Evolutionary conservation across 2,888 invertebrate species (phyloP).

Genomic region (Norana najaformis): DNA sequence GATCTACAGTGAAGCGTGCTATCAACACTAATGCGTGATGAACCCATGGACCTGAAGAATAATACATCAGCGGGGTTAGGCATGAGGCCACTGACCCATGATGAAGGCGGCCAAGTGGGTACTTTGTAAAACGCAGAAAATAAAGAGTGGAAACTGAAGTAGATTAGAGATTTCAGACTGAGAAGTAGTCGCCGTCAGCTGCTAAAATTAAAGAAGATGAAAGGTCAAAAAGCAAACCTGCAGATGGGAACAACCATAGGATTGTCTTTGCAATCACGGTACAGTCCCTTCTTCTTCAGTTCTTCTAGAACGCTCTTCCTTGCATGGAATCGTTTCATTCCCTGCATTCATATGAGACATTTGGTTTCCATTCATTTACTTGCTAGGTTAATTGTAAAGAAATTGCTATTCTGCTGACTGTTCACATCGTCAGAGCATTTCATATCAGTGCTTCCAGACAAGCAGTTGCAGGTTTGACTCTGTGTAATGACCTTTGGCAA

Average conservation of each 20-base stretch:
- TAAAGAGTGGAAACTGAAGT: neutral
- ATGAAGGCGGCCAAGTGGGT: too few relatives aligned
- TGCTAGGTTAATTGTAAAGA: neutral
- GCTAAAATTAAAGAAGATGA: neutral
- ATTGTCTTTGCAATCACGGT: constrained; percentile 81
- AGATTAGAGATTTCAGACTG: neutral
- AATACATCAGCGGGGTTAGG: too few relatives aligned
- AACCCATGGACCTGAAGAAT: too few relatives aligned
- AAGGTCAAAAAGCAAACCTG: constrained; percentile 57
- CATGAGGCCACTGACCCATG: too few relatives aligned
- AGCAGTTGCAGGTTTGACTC: too few relatives aligned
- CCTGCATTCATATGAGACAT: constrained; percentile 64
- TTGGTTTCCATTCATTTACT: neutral
- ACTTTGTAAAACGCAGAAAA: neutral
- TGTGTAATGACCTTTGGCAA: too few relatives aligned
- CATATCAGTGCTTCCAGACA: too few relatives aligned
- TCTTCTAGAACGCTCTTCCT: constrained; percentile 79
- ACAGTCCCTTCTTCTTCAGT: constrained; percentile 74
- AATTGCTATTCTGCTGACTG: too few relatives aligned
- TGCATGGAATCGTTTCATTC: constrained; percentile 88
- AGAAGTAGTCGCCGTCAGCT: neutral
- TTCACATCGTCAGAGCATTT: too few relatives aligned
- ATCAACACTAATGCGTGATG: too few relatives aligned
- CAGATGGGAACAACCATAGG: constrained; percentile 92
- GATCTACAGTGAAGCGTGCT: too few relatives aligned